Conservation (phyloP, 2,113 vertebrate genomes). For the Chrysochloris asiatica region DNA sequence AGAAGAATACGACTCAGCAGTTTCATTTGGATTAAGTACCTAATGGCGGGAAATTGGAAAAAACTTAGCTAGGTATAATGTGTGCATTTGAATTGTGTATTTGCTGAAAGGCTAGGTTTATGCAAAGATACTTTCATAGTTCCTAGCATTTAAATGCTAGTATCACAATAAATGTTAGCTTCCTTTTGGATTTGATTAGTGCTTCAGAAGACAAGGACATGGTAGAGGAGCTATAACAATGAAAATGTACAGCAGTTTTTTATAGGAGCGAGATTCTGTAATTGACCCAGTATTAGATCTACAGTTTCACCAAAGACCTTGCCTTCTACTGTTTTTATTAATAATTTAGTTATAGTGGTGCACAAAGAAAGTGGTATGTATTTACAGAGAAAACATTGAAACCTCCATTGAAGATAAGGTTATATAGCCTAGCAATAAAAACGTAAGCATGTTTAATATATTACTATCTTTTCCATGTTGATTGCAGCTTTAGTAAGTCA, state of each 20-base stretch:
- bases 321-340: constrained; percentile 60
- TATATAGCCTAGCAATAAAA: constrained; percentile 46
- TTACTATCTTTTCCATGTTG: constrained; percentile 48
- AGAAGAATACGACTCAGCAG: background rate
- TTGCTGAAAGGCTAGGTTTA: constrained; percentile 33
- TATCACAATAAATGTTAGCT: constrained; percentile 36
- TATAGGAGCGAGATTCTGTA: constrained; percentile 19
- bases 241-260: constrained; percentile 12
- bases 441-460: constrained; percentile 5
- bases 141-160: constrained; percentile 4
- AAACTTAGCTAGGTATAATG: background rate
- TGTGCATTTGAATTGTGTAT: constrained; percentile 32
- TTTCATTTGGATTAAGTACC: background rate
- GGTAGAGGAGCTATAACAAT: background rate
- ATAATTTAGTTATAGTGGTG: constrained; percentile 55
- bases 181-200: constrained; percentile 3
- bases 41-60: constrained; percentile 3
- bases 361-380: constrained; percentile 64
- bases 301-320: constrained; percentile 38
- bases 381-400: constrained; percentile 70
- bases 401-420: constrained; percentile 65
- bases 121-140: background rate
- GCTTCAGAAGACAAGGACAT: background rate
- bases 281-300: constrained; percentile 50
- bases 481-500: constrained; percentile 24